These are phyloP conservation scores for Ceraclea dissimilis DNA, from an alignment of 2,888 invertebrate genomes.

Conservation along the genomic window DNA sequence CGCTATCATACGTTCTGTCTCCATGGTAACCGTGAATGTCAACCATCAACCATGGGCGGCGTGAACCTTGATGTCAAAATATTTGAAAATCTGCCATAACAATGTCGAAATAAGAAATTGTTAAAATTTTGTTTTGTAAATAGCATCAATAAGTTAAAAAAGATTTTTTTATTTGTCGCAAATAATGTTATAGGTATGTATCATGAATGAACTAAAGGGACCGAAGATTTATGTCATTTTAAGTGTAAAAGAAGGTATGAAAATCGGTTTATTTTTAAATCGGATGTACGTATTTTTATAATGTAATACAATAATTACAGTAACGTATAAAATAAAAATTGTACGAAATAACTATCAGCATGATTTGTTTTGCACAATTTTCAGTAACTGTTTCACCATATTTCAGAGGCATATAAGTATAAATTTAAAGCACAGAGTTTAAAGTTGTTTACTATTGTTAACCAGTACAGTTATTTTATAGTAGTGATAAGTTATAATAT, in stretches of 20 bases:
- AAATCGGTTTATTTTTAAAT: background rate
- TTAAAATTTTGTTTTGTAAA: background rate
- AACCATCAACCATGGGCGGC: background rate
- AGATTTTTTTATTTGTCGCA: constrained; percentile 16
- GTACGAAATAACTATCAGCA: no score
- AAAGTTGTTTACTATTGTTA: no score
- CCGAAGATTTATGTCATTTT: constrained; percentile 59
- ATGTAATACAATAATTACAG: background rate
- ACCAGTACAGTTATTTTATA: no score
- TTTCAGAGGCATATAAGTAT: no score
- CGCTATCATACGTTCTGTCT: constrained; percentile 21
- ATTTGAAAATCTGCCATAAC: background rate
- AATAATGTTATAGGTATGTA: background rate
- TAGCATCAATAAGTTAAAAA: background rate
- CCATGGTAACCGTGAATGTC: constrained; percentile 16
- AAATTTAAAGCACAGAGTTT: no score
- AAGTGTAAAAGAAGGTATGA: constrained; percentile 56
- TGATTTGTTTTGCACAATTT: no score
- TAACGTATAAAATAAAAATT: no score
- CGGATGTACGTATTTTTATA: no score
- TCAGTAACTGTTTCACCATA: no score
- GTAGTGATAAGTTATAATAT: no score
- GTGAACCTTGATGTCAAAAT: constrained; percentile 1
- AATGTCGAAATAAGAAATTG: background rate
- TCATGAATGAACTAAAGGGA: constrained; percentile 57